These are phyloP conservation scores for Tychaedon coryphoeus DNA, from an alignment of 2,113 vertebrate genomes.

Conservation along the genomic window DNA sequence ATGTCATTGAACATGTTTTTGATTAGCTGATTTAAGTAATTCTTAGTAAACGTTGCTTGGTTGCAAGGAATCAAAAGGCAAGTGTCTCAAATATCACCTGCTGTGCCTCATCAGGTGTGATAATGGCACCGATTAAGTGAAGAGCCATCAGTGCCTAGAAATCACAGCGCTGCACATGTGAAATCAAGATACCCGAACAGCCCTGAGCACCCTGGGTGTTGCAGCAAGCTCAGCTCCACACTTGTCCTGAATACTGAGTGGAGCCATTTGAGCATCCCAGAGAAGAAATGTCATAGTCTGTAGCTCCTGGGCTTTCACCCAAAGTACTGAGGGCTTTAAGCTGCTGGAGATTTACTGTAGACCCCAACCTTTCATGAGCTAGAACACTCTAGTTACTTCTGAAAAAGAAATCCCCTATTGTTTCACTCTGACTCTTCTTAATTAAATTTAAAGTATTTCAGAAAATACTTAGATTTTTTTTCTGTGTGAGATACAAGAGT, in stretches of 20 bases:
- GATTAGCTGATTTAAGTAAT: conserved; percentile 52
- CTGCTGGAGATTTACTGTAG: not conserved
- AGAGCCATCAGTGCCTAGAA: conserved; percentile 4
- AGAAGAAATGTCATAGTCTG: not conserved
- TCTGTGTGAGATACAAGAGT: not conserved
- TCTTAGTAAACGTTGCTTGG: conserved; percentile 46
- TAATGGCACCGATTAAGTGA: conserved; percentile 36
- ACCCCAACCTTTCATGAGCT: not conserved
- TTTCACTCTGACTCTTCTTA: not conserved
- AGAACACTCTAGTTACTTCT: not conserved
- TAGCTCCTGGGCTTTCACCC: not conserved
- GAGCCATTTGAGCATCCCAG: not conserved
- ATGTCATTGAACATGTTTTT: conserved; percentile 37
- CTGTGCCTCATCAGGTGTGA: conserved; percentile 60
- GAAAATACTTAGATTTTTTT: not conserved
- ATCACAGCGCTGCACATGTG: not conserved
- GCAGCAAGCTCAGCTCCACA: not conserved
- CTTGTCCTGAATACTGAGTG: not conserved
- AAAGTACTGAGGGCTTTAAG: not conserved
- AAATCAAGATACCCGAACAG: not conserved
- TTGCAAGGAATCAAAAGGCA: conserved; percentile 45
- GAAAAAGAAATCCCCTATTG: not conserved
- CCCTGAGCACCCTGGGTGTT: not conserved
- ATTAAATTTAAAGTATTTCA: not conserved
- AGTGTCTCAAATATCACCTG: conserved; percentile 32